These are phyloP conservation scores for Silurus glanis DNA, from an alignment of 2,113 vertebrate genomes.

Conservation along the genomic window DNA sequence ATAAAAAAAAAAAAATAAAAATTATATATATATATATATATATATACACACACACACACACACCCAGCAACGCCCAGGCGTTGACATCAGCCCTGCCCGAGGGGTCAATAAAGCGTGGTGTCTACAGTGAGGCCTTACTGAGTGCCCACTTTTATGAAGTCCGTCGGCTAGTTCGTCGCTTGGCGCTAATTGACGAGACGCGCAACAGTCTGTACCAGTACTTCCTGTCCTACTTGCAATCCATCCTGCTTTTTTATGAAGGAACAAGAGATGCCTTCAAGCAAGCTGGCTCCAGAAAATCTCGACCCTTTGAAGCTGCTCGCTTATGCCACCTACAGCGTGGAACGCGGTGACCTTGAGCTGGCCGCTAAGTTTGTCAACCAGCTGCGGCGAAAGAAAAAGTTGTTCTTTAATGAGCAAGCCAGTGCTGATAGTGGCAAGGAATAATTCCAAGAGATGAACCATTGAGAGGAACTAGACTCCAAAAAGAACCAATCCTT, in stretches of 20 bases:
- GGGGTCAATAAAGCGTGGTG: conserved; percentile 82
- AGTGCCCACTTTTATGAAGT: conserved; percentile 82
- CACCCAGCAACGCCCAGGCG: conserved; percentile 77
- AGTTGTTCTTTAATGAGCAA: too few species aligned
- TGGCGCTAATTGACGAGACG: conserved; percentile 90
- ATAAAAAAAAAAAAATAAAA: too few species aligned
- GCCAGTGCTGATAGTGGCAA: too few species aligned
- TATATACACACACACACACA: too few species aligned
- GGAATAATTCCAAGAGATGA: too few species aligned
- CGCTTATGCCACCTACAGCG: conserved; percentile 88
- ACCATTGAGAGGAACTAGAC: too few species aligned
- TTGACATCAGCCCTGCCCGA: conserved; percentile 80
- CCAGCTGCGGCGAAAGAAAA: conserved; percentile 71
- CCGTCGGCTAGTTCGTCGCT: conserved; percentile 81
- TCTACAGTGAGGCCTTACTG: conserved; percentile 91
- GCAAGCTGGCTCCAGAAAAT: conserved; percentile 78
- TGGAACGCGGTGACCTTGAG: conserved; percentile 93
- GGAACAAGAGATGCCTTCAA: conserved; percentile 78
- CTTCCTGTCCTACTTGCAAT: conserved; percentile 93
- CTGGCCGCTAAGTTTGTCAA: conserved; percentile 93
- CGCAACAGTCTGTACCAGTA: conserved; percentile 95
- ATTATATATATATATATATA: too few species aligned
- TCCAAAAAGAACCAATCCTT: too few species aligned
- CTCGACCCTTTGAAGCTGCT: conserved; percentile 88
- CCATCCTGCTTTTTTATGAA: conserved; percentile 82